Evolutionary conservation across 2,797 vertebrate genomes (phyloP), one percentile per base, ranked within the genome.

Genomic region (Rhynchonycteris naso): DNA sequence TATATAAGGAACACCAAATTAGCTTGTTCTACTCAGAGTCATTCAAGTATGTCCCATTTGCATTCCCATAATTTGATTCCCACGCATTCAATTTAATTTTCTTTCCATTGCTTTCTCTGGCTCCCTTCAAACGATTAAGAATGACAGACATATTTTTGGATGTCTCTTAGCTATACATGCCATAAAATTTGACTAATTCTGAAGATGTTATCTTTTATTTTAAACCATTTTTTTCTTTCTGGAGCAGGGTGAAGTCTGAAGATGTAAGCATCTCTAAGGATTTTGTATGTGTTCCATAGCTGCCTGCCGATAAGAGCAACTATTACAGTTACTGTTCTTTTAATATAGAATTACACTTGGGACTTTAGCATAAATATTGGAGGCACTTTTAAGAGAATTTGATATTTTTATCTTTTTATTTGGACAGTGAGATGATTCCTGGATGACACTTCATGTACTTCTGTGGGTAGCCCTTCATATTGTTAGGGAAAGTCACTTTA

Each of bases 31-130:
- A 56, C 13, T 43, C 66, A 88, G 82, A 97, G 63, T 80, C 78
- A 95, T 94, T 95, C 66, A 96, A 97, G 61, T 97, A 76, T 91
- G 43, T 94, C 86, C 38, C 88, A 95, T 90, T 97, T 35, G 2
- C 59, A 91, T 91, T 56, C 72, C 52, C 58, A 33, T 91, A 65
- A 65, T 93, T 97, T 96, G 79, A 96, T 86, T 96, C 38, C 26
- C 85, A 95, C 79, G 35, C 76, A 95, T 96, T 93, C 78, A 97
- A 94, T 85, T 97, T 93, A 61, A 4, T 95, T 97, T 97, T 24
- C 52, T 90, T 96, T 93, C 92, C 85, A 76, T 96, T 96, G 50
- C 78, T 95, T 95, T 95, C 58, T 96, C 82, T 91, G 54, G 61
- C 47, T 92, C 93, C 50, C 33, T 96, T 94, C 87, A 78, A 96